Conservation (phyloP, 2,797 vertebrate genomes). For the Sebastes matsubarae region DNA sequence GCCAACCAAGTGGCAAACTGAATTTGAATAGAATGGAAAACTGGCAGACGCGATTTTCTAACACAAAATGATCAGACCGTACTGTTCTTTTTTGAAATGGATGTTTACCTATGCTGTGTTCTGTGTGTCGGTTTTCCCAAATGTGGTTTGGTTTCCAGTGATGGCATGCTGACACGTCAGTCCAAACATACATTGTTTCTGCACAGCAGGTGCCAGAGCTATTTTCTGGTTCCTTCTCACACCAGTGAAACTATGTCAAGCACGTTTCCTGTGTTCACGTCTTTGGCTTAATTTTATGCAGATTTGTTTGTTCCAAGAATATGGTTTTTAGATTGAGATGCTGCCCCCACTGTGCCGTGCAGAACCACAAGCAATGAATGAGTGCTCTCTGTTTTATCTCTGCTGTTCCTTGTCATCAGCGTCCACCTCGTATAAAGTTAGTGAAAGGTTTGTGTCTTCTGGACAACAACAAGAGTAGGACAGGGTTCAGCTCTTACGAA, state of each 20-base stretch:
- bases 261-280: constrained; percentile 45
- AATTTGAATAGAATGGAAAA: constrained; percentile 72
- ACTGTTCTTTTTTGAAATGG: constrained; percentile 26
- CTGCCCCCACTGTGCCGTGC: background rate
- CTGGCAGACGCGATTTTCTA: constrained; percentile 48
- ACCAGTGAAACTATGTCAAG: constrained; percentile 54
- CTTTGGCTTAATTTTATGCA: constrained; percentile 43
- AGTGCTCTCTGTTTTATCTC: constrained; percentile 27
- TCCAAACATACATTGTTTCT: constrained; percentile 65
- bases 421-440: constrained; percentile 7
- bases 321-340: constrained; percentile 11
- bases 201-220: constrained; percentile 69
- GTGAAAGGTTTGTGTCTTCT: constrained; percentile 57
- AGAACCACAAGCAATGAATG: constrained; percentile 13
- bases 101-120: constrained; percentile 57
- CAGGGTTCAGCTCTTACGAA: constrained; percentile 60
- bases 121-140: constrained; percentile 36
- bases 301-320: constrained; percentile 44
- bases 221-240: constrained; percentile 59
- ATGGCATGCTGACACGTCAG: constrained; percentile 39
- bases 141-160: constrained; percentile 37
- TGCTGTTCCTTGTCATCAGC: constrained; percentile 25
- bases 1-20: constrained; percentile 65
- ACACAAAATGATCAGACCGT: constrained; percentile 51
- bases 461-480: constrained; percentile 46